Evolutionary conservation across 1,140 invertebrate species (phyloP), one percentile per base, ranked within the genome.

Genomic region (Drosophila navojoa): DNA sequence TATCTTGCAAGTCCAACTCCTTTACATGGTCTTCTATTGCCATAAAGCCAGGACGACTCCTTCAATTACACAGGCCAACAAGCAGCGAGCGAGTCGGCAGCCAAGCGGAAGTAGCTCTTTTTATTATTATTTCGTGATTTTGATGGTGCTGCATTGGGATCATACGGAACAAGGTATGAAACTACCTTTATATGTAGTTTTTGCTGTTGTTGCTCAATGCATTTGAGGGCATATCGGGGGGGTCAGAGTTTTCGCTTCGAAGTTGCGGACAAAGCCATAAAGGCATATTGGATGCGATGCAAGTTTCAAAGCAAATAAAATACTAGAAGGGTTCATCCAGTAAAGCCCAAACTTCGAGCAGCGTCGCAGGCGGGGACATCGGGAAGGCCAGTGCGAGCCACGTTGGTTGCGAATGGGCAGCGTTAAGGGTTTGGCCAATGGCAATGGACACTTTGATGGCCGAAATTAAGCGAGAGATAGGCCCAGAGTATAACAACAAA

Each of bases 391-490:
- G 44, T 50, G 15, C 11, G 15, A 49, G 50, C 10, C 60, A 15
- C 32, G 54, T 57, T 58, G 44, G 60, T 58, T 52, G 54, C 62
- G 29, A 27, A 29, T 62, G 15, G 57, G 16, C 32, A 61, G 27
- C 25, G 50, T 6, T 22, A 27, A 50, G 54, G 53, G 45, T 27
- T 57, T 55, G 47, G 60, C 29, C 67, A 64, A 71, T 38, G 61
- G 61, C 62, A 72, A 58, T 64, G 67, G 62, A 32, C 55, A 64
- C 27, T 72, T 76, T 61, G 50, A 74, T 77, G 71, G 71, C 54
- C 75, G 7, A 74, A 74, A 77, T 74, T 69, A 69, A 76, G 71
- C 74, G 62, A 57, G 32, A 72, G 61, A 60, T 62, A 64, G 55
- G 69, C 61, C 13, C 25, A 60, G 61, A 49, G 55, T 53, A 50